These are phyloP conservation scores for Harmothoe impar DNA, from an alignment of 2,888 invertebrate genomes.

Conservation along the genomic window DNA sequence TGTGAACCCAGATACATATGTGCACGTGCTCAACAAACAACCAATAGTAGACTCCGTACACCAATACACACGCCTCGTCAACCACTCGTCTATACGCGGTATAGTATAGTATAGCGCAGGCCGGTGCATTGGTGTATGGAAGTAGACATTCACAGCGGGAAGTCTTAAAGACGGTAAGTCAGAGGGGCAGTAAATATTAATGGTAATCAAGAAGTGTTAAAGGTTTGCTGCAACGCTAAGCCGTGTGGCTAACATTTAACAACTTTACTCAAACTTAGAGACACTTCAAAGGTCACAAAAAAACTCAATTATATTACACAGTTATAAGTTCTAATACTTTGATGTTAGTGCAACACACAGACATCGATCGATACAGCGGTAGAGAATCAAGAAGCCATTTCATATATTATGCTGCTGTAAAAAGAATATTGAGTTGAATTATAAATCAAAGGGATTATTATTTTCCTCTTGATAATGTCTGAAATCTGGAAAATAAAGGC, in stretches of 20 bases:
- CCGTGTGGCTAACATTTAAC: conserved; percentile 58
- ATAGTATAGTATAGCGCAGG: neutral
- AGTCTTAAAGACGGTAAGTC: conserved; percentile 9
- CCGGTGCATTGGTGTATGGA: conserved; percentile 54
- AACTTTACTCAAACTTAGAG: conserved; percentile 50
- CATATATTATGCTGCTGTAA: neutral
- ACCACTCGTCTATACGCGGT: neutral
- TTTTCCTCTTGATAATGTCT: neutral
- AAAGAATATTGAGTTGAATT: neutral
- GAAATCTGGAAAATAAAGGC: neutral
- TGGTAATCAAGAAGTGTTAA: conserved; percentile 16
- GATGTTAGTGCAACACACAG: conserved; percentile 55
- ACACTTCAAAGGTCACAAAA: conserved; percentile 45
- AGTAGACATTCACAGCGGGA: conserved; percentile 16
- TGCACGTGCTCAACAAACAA: conserved; percentile 60
- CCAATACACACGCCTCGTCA: conserved; percentile 17
- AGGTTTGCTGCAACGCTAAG: conserved; percentile 54
- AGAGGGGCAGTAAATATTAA: conserved; percentile 39
- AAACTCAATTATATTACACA: conserved; percentile 33
- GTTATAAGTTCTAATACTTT: conserved; percentile 7
- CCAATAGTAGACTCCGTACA: conserved; percentile 28
- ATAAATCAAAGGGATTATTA: neutral
- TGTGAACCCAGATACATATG: conserved; percentile 55
- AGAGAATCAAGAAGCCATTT: neutral
- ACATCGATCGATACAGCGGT: neutral